Conservation (phyloP, 2,113 vertebrate species). For the Lethenteron camtschaticum region DNA sequence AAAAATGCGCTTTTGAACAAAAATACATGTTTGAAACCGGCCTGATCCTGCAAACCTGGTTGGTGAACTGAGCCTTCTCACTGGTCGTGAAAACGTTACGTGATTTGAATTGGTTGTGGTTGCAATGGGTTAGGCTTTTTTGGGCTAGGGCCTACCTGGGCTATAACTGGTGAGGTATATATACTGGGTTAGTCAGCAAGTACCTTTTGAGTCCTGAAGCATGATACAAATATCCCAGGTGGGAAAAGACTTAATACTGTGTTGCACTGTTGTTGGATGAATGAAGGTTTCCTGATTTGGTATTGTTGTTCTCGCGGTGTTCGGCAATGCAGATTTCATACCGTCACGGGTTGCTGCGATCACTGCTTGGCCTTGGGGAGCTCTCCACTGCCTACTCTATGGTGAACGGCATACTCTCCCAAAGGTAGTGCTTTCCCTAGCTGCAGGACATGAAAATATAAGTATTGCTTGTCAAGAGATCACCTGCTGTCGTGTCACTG, state of each 20-base stretch:
- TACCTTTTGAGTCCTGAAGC: neutral
- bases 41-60: no score
- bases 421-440: constrained; percentile 29
- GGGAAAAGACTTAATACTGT: neutral
- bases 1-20: no score
- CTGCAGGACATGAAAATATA: no score
- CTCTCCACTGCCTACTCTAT: constrained; percentile 87
- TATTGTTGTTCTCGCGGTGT: neutral
- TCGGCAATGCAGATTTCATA: constrained; percentile 47
- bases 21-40: no score
- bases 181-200: neutral
- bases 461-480: no score
- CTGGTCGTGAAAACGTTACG: no score
- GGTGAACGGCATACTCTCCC: constrained; percentile 77
- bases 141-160: no score
- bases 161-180: neutral
- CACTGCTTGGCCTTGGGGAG: constrained; percentile 84
- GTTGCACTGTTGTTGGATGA: neutral
- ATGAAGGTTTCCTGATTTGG: neutral
- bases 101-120: no score
- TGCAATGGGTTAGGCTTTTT: no score
- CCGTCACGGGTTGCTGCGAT: constrained; percentile 86
- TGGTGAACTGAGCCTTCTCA: no score
- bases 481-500: no score
- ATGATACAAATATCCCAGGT: no score